Evolutionary conservation across 2,113 vertebrate genomes (phyloP), one percentile per base, ranked within the genome.

Genomic region (Chloebia gouldiae): DNA sequence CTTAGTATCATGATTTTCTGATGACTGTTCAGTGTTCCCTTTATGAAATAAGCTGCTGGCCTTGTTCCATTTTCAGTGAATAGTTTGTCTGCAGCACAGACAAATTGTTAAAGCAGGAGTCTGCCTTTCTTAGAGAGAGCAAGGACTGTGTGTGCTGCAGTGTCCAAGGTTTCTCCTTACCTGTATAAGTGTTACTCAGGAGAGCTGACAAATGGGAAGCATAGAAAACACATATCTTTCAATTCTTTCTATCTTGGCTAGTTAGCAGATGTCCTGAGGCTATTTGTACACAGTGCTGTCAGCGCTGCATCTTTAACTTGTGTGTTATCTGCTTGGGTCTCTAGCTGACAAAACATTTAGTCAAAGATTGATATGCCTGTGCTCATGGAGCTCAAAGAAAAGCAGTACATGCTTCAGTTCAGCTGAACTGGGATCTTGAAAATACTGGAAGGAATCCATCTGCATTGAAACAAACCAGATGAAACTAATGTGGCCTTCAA

Each of bases 11-110:
- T 40, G 81, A 39, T 60, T 87, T 95, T 81, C 50, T 96, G 81
- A 83, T 88, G 82, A 86, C 85, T 95, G 45, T 88, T 93, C 66
- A 57, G 66, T 73, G 66, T 88, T 88, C 31, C 42, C 27, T 85
- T 91, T 94, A 87, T 90, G 89, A 87, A 97, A 91, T 47, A 81
- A 95, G 70, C 84, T 81, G 56, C 72, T 88, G 82, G 71, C 82
- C 59, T 89, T 42, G 59, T 84, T 93, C 81, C 57, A 40, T 81
- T 76, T 89, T 56, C 57, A 72, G 57, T 17, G 9, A 75, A 64
- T 51, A 39, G 31, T 86, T 88, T 84, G 85, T 59, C 79, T 88
- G 78, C 25, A 51, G 33, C 19, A 31, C 23, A 60, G 40, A 40
- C 49, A 37, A 56, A 11, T 47, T 0, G 1, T 64, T 73, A 23